Percentiles rank a stretch among this genome's conserved stretches.
These are phyloP conservation scores for Lithobates pipiens DNA, from an alignment of 2,797 vertebrate species.

Conservation along the genomic window DNA sequence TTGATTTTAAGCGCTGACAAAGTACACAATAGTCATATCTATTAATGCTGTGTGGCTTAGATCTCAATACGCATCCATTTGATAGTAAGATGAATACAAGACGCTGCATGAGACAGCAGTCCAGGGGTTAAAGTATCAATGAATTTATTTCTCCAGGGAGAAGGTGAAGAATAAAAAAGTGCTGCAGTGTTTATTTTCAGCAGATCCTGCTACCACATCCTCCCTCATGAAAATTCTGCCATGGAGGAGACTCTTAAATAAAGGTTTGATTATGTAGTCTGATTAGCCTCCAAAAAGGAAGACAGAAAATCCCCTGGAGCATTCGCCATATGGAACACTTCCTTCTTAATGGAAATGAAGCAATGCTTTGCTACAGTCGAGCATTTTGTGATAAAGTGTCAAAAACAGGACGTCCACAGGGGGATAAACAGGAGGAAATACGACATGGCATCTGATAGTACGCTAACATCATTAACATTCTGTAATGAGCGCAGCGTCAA, in stretches of 20 bases:
- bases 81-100: not conserved
- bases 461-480: constrained; percentile 13
- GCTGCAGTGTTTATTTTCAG: constrained; percentile 54
- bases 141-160: constrained; percentile 21
- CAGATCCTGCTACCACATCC: constrained; percentile 53
- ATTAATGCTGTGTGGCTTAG: not conserved
- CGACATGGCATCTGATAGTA: not conserved
- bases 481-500: not conserved
- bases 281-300: constrained; percentile 60
- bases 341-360: constrained; percentile 58
- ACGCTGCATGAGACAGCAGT: not conserved
- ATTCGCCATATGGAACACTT: constrained; percentile 59
- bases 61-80: not conserved
- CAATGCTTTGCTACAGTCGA: constrained; percentile 26
- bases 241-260: constrained; percentile 53
- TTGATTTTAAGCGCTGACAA: not conserved
- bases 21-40: not conserved
- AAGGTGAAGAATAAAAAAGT: constrained; percentile 23
- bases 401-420: constrained; percentile 40
- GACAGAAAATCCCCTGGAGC: constrained; percentile 60
- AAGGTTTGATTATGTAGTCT: constrained; percentile 61
- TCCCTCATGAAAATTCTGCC: constrained; percentile 53
- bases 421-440: constrained; percentile 29
- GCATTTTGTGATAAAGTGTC: constrained; percentile 55
- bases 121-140: constrained; percentile 41